Base-by-base conservation (phyloP, 2,888 invertebrate genomes). In the Desoria tigrina region DNA sequence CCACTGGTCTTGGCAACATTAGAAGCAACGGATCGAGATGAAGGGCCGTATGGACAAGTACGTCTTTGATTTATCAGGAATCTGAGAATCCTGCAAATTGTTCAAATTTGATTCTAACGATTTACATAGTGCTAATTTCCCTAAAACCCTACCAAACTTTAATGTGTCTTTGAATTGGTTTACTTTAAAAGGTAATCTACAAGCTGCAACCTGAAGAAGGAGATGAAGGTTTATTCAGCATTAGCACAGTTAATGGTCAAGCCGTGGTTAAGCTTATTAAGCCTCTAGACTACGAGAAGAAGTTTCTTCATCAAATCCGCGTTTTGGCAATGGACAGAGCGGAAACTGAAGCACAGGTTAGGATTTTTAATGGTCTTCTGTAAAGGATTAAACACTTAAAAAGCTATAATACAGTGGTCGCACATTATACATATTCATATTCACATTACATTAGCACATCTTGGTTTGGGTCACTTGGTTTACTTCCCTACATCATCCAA, bases 11-110 rank as follows among this genome's bases (percentile, higher is more conserved):
- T 94, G 54, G 84, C 89, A 16, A 89, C 89, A 1, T 85, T 94
- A 27, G 92, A 93, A 82, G 94, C 94, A 14, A 90, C 88, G 3
- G 94, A 94, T 80, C 86, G 88, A 58, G 94, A 94, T 79, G 92
- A 93, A 82, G 94, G 94, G 54, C 90, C 92, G 42, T 94, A 93
- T 78, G 94, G 94, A 49, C 94, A 94, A 84, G 90, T 86, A 81
- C 39, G 61, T 21, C 16, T 27, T 39, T 39, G 39, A 14, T 14
- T 39, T n/a, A n/a, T n/a, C n/a, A n/a, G n/a, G n/a, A n/a, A n/a
- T n/a, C n/a, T n/a, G n/a, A n/a, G n/a, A n/a, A n/a, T n/a, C n/a
- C n/a, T 53, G 64, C 37, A 42, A 59, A 64, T 64, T 58, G 50
- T 51, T 27, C 58, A 53, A 56, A 7, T 55, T 16, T 39, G 42